Evolutionary conservation across 2,888 invertebrate genomes (phyloP), one percentile per base, ranked within the genome.

Genomic region (Rosalia funebris): DNA sequence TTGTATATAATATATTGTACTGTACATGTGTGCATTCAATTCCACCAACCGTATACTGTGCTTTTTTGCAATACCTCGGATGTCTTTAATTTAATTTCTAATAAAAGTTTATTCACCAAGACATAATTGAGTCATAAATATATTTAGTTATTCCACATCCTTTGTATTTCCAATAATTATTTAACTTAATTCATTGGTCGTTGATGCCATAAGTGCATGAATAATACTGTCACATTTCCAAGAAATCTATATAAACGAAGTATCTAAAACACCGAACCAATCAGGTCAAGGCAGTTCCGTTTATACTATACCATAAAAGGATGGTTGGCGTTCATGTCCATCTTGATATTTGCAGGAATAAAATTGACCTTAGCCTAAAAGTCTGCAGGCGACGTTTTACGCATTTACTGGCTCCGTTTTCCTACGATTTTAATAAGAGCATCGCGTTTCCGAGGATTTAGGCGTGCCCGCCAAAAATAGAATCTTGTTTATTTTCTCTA

Each of bases 341-440:
- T 34, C n/a, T n/a, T 2, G 46, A 53, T 53, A 41, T 47, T 42
- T 42, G 25, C 19, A 19, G 5, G 20, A 25, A 39, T 39, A 45
- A 42, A 53, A 59, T 19, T 42, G 60, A 60, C 60, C 60, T 60
- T 60, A 45, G 60, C 60, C 60, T 14, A 55, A 32, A 48, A 48
- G 34, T 34, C 52, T 46, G 56, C 17, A 36, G 15, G 14, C 9
- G 15, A 10, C 16, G 16, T 41, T 11, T 5, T 34, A n/a, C n/a
- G 19, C 44, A 20, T 17, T 44, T 20, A 16, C 19, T 44, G 11
- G 12, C 17, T 20, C 14, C 10, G 19, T 20, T 42, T 25, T 32
- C 25, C 17, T 10, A 15, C 37, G 17, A 34, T 12, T 47, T 36
- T 25, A 34, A 42, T 54, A 34, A 34, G 5, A 25, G n/a, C 37